Evolutionary conservation across 2,113 vertebrate genomes (phyloP).

Genomic region (Cyphomyrus plagiostoma): DNA sequence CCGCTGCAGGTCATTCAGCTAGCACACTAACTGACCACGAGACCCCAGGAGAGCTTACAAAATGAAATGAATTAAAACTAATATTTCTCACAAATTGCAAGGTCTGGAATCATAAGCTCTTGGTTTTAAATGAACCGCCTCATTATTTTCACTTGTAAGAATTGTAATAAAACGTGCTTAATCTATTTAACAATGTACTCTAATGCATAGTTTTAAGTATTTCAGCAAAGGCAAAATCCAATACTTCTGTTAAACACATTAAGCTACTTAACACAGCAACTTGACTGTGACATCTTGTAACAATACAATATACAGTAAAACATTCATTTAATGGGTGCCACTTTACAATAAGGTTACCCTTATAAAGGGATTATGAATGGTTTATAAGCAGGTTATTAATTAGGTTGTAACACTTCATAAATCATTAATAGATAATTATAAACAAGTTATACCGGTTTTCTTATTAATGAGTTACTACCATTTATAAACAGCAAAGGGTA

Average conservation of each 20-base stretch:
- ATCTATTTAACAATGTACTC: background rate
- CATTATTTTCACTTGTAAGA: background rate
- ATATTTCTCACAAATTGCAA: background rate
- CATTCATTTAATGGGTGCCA: background rate
- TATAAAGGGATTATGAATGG: no score
- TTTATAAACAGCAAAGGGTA: no score
- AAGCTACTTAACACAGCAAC: background rate
- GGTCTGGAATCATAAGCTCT: background rate
- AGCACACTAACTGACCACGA: background rate
- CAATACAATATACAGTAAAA: background rate
- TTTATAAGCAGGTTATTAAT: no score
- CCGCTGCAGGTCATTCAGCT: background rate
- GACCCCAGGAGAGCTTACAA: background rate
- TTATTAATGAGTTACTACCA: no score
- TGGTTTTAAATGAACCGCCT: background rate
- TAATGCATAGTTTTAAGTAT: background rate
- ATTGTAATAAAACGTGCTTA: background rate
- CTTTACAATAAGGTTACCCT: no score
- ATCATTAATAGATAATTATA: no score
- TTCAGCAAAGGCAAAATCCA: background rate
- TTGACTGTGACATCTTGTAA: background rate
- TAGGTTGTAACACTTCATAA: no score
- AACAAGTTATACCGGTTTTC: no score
- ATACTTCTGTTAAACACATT: background rate
- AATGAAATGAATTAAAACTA: background rate